Percentiles rank a stretch among this genome's conserved stretches.
Evolutionary conservation across 2,888 invertebrate genomes (phyloP).

Genomic region (Leptarthrus brevirostris): DNA sequence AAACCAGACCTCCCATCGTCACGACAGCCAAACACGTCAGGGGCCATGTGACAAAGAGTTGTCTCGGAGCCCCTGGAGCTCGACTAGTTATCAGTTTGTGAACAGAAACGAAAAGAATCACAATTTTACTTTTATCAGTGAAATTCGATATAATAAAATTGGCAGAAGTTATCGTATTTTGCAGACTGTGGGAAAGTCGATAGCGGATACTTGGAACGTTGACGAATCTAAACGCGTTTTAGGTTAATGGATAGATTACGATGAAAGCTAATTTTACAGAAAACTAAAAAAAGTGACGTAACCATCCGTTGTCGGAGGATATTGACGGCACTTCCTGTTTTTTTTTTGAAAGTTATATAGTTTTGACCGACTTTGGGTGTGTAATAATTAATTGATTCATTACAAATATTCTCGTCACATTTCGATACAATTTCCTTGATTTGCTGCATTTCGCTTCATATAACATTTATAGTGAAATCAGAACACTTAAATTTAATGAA

Average conservation of each 20-base stretch:
- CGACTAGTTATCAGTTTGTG: not conserved
- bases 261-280: not conserved
- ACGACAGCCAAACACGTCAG: slow-evolving; percentile 21
- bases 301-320: too few species aligned
- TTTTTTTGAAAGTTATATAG: too few species aligned
- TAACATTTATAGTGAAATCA: too few species aligned
- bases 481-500: too few species aligned
- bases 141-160: slow-evolving; percentile 29
- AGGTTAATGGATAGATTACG: not conserved
- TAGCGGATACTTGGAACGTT: not conserved
- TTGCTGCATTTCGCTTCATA: too few species aligned
- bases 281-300: too few species aligned
- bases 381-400: too few species aligned
- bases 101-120: not conserved
- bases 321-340: too few species aligned
- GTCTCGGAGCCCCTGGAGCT: slow-evolving; percentile 21
- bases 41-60: slow-evolving; percentile 38
- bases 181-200: slow-evolving; percentile 37
- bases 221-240: not conserved
- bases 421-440: too few species aligned
- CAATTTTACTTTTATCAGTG: slow-evolving; percentile 15
- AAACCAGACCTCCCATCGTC: slow-evolving; percentile 41
- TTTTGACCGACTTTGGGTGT: too few species aligned
- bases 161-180: slow-evolving; percentile 22
- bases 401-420: too few species aligned